A percentile compares a stretch with the other conserved stretches of the same genome.
Evolutionary conservation across 2,797 vertebrate species (phyloP).

Genomic region (Chelonia mydas): DNA sequence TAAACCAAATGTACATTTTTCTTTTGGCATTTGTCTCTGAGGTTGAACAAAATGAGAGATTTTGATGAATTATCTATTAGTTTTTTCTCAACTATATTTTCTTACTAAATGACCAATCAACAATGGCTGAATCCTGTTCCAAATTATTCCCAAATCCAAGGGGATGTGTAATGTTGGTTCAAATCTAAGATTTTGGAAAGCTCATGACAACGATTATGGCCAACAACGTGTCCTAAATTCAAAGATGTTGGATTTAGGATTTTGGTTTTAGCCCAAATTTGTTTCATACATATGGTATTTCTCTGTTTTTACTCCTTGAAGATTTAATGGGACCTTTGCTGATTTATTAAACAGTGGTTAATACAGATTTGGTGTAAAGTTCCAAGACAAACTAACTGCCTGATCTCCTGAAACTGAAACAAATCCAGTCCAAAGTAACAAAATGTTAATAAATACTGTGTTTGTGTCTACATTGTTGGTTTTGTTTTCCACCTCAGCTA

Average conservation of each 20-base stretch:
- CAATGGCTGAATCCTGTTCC: not conserved
- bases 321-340: not conserved
- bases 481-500: not conserved
- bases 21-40: not conserved
- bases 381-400: not conserved
- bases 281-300: not conserved
- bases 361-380: not conserved
- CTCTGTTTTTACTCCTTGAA: not conserved
- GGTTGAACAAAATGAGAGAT: not conserved
- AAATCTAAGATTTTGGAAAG: not conserved
- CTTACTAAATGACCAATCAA: not conserved
- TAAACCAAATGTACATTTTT: rapidly evolving
- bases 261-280: not conserved
- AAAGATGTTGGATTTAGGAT: not conserved
- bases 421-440: not conserved
- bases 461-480: not conserved
- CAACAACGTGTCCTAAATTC: not conserved
- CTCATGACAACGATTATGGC: not conserved
- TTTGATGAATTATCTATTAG: not conserved
- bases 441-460: not conserved
- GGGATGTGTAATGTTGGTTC: not conserved
- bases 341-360: not conserved
- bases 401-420: not conserved
- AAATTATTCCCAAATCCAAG: not conserved
- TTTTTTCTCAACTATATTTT: not conserved